Evolutionary conservation across 2,797 vertebrate genomes (phyloP), one percentile per base, ranked within the genome.

Genomic region (Percopsis omiscomaycus): DNA sequence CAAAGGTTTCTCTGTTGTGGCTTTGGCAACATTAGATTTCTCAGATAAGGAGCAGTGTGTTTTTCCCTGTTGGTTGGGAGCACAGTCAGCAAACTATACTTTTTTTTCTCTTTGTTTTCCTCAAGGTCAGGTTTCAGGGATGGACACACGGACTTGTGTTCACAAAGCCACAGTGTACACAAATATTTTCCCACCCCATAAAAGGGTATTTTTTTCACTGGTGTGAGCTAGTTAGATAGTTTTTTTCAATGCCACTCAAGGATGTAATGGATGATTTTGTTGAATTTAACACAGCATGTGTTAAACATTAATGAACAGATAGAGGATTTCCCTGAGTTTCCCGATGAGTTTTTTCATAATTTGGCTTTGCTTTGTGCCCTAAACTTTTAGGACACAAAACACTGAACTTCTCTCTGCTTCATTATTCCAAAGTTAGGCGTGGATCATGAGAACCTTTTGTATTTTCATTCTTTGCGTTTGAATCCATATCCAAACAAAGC

Each of bases 401-500:
- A 29, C 53, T 32, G 53, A 30, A 22, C 32, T 32, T 64, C 71
- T 13, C 60, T 66, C 32, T 55, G 78, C 61, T 80, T 77, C 79
- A 71, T 82, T 47, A 70, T 75, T 80, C 71, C 58, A 46, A 61
- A 74, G 68, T 67, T 58, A 52, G 85, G 80, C 8, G 77, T 80
- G 84, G 78, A 88, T 82, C 81, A 82, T 82, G 80, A 87, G 80
- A 84, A 88, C 81, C 60, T 69, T 45, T 70, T 72, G 70, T 81
- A 61, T 86, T 83, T 81, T 77, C 68, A 68, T 79, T 86, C 63
- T 78, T 59, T 71, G 82, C 62, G 78, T 80, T 87, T 80, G 75
- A 75, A 84, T 86, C 85, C 64, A 60, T 76, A 66, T 87, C 85
- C 84, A 91, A 90, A 87, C 87, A 89, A 79, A 91, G 79, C 78